Conservation (phyloP, 2,888 invertebrate species). For the Cosmia trapezina region DNA sequence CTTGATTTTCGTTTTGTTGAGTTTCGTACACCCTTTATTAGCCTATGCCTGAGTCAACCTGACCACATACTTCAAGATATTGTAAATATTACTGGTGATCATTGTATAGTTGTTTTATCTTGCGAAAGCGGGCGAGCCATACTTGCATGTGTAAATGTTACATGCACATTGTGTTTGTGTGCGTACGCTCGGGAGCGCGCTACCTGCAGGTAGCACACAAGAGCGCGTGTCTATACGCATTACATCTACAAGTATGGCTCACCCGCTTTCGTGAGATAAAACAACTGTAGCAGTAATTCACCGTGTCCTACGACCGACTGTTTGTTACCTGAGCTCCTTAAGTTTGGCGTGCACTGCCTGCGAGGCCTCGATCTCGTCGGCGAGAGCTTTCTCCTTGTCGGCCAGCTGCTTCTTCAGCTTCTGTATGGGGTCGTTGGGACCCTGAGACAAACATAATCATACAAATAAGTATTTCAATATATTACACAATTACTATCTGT, state of each 20-base stretch:
- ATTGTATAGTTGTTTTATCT: too few species aligned
- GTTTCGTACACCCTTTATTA: neutral
- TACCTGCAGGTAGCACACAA: too few species aligned
- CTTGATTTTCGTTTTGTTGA: too few species aligned
- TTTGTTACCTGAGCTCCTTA: conserved; percentile 51
- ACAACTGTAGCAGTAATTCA: neutral
- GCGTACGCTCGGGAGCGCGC: too few species aligned
- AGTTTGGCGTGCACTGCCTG: conserved; percentile 73
- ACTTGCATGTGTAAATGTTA: too few species aligned
- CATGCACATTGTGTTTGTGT: too few species aligned
- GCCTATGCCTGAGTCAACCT: neutral
- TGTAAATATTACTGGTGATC: neutral
- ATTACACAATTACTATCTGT: neutral
- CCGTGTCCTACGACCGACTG: too few species aligned
- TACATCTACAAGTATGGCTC: too few species aligned
- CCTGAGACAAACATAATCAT: conserved; percentile 81
- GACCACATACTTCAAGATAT: neutral
- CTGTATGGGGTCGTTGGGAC: conserved; percentile 95
- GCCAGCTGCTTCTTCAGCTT: conserved; percentile 96
- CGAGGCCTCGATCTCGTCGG: conserved; percentile 94
- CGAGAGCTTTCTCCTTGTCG: conserved; percentile 95
- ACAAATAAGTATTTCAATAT: conserved; percentile 13
- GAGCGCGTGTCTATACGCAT: too few species aligned
- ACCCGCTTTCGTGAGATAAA: too few species aligned
- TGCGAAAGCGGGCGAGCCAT: too few species aligned